These are phyloP conservation scores for Panopea generosa DNA, from an alignment of 2,888 invertebrate genomes.

Conservation along the genomic window DNA sequence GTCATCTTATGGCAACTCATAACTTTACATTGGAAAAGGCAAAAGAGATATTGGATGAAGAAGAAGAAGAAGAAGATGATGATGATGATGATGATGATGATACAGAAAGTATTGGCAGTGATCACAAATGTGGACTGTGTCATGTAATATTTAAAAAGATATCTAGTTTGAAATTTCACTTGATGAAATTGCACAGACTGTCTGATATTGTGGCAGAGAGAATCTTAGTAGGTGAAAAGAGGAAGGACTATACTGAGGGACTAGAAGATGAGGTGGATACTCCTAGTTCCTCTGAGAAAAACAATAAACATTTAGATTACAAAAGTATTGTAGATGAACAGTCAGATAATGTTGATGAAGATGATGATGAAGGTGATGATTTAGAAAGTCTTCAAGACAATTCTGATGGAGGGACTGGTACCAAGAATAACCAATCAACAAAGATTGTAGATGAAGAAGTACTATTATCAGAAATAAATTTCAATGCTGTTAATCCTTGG, in stretches of 20 bases:
- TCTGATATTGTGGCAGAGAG: slow-evolving; percentile 46
- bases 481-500: slow-evolving; percentile 57
- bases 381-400: slow-evolving; percentile 20
- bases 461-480: slow-evolving; percentile 39
- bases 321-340: background rate
- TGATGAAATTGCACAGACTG: slow-evolving; percentile 51
- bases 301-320: slow-evolving; percentile 1
- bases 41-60: slow-evolving; percentile 20
- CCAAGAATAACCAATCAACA: slow-evolving; percentile 11
- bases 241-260: slow-evolving; percentile 51
- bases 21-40: slow-evolving; percentile 22
- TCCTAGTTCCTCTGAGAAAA: background rate
- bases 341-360: slow-evolving; percentile 1
- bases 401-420: slow-evolving; percentile 5
- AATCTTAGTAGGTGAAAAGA: slow-evolving; percentile 35
- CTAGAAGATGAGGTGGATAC: slow-evolving; percentile 9
- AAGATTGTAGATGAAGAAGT: slow-evolving; percentile 23
- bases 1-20: slow-evolving; percentile 44
- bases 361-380: slow-evolving; percentile 7
- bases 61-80: too few species aligned
- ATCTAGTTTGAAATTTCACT: slow-evolving; percentile 27
- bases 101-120: background rate
- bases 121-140: slow-evolving; percentile 47
- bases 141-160: slow-evolving; percentile 22
- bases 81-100: background rate